Evolutionary conservation across 1,140 invertebrate genomes (phyloP).

Genomic region (Trinorchestia longiramus): DNA sequence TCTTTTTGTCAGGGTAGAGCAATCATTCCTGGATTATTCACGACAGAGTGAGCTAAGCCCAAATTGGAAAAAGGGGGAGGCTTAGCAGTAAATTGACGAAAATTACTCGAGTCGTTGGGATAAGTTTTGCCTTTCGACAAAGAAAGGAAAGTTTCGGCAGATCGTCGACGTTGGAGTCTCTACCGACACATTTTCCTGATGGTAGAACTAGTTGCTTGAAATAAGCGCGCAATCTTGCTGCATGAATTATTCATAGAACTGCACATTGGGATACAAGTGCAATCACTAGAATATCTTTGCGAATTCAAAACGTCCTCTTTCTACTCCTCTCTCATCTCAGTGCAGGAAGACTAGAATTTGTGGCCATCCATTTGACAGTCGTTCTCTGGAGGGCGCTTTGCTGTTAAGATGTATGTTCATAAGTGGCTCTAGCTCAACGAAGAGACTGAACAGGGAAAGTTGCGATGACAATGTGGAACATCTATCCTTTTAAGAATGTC

Average conservation of each 20-base stretch:
- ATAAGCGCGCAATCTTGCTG: background rate
- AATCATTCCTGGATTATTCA: background rate
- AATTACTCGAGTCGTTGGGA: background rate
- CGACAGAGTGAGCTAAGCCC: background rate
- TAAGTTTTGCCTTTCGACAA: background rate
- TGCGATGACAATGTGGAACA: background rate
- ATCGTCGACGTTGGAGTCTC: background rate
- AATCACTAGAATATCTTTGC: background rate
- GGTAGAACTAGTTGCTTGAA: background rate
- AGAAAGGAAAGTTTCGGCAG: background rate
- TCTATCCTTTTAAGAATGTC: background rate
- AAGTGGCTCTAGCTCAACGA: background rate
- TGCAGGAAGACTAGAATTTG: background rate
- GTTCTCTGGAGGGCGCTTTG: background rate
- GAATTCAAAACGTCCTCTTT: background rate
- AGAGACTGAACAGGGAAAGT: background rate
- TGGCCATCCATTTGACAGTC: background rate
- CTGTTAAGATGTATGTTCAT: background rate
- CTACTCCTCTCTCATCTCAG: background rate
- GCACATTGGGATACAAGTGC: background rate
- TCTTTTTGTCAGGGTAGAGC: background rate
- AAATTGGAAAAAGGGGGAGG: background rate
- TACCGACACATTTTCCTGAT: background rate
- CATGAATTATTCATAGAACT: background rate
- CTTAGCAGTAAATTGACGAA: slow-evolving; percentile 8